Evolutionary conservation across 2,888 invertebrate genomes (phyloP).

Genomic region (Mycalesis mineus): DNA sequence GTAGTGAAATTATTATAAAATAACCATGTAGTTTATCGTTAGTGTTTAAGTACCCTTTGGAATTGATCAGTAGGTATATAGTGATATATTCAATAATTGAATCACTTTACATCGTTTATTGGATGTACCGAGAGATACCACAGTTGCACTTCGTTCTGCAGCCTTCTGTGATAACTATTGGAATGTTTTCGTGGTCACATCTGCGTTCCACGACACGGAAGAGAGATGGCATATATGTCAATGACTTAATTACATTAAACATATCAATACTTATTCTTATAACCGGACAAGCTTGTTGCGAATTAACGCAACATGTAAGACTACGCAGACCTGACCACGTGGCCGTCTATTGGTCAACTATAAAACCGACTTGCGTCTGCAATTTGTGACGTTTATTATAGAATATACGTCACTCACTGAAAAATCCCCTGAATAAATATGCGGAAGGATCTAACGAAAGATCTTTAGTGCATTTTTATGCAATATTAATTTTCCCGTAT

Average conservation of each 20-base stretch:
- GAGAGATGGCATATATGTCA: not conserved
- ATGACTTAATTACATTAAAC: not conserved
- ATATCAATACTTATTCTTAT: not conserved
- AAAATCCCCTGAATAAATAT: too few relatives aligned
- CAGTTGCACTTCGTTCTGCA: not conserved
- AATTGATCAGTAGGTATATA: constrained; percentile 34
- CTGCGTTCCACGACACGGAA: not conserved
- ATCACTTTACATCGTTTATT: constrained; percentile 17
- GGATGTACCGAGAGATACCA: constrained; percentile 12
- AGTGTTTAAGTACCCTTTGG: constrained; percentile 31
- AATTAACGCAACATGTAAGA: not conserved
- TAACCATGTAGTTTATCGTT: constrained; percentile 17
- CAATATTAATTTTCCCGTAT: not conserved
- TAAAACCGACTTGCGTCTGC: not conserved
- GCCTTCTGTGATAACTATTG: constrained; percentile 4
- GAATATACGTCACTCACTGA: too few relatives aligned
- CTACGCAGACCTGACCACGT: constrained; percentile 3
- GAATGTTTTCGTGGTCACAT: not conserved
- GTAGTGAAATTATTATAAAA: constrained; percentile 15
- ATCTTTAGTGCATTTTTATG: too few relatives aligned
- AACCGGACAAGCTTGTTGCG: not conserved
- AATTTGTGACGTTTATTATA: not conserved
- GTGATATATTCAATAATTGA: constrained; percentile 22
- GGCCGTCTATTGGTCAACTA: not conserved
- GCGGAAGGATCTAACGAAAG: too few relatives aligned